These are phyloP conservation scores for Zophobas morio DNA, from an alignment of 1,140 invertebrate genomes.

Conservation along the genomic window DNA sequence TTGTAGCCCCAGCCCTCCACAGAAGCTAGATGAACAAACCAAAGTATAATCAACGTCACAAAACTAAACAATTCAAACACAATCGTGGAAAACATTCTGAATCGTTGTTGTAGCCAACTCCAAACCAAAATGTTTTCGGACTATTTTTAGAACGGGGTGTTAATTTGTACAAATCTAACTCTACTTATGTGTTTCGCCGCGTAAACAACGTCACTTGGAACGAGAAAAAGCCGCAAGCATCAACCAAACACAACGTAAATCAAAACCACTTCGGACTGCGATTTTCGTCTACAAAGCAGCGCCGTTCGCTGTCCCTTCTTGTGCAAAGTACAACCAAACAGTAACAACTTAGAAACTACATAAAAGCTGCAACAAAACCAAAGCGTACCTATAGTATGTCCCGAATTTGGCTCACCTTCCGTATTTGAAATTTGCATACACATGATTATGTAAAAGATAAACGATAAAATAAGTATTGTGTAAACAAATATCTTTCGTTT, in stretches of 20 bases:
- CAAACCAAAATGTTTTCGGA: too few relatives aligned
- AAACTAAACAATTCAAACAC: too few relatives aligned
- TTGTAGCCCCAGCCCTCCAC: conserved; percentile 81
- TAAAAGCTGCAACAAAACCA: conserved; percentile 24
- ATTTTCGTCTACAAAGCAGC: too few relatives aligned
- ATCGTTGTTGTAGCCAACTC: too few relatives aligned
- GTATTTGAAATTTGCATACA: conserved; percentile 40
- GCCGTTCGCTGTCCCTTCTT: background rate
- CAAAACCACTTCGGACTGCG: too few relatives aligned
- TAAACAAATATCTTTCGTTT: conserved; percentile 33
- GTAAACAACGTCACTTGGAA: background rate
- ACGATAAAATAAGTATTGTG: conserved; percentile 11
- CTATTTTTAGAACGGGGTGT: too few relatives aligned
- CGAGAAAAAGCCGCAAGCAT: background rate
- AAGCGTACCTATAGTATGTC: conserved; percentile 47
- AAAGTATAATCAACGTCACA: background rate
- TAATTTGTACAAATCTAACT: too few relatives aligned
- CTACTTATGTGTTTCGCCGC: too few relatives aligned
- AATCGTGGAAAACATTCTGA: too few relatives aligned
- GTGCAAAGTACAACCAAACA: background rate
- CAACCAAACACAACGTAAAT: background rate
- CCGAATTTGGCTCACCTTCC: conserved; percentile 47
- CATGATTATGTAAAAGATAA: conserved; percentile 30
- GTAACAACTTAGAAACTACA: conserved; percentile 14
- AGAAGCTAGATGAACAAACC: conserved; percentile 47